Base-by-base conservation (phyloP, 2,113 vertebrate species). In the Perca flavescens region DNA sequence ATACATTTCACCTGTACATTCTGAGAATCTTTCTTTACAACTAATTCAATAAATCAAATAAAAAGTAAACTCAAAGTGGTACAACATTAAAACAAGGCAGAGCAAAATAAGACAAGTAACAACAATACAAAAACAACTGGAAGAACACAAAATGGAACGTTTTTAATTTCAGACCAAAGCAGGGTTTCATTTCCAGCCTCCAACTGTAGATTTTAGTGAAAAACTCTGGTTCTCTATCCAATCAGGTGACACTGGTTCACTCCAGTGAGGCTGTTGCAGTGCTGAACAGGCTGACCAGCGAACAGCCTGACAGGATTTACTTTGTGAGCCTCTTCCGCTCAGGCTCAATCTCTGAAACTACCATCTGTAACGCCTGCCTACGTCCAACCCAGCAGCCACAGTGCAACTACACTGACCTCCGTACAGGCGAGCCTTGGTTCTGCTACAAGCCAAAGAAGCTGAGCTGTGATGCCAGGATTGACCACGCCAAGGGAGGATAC, bases 361-460 rank as follows among this genome's bases (percentile, higher is more conserved):
- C 66, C 66, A 4, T 34, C 49, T 68, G 66, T 52, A 8, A 68
- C 11, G 17, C 52, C 17, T 53, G 66, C 66, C 47, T 68, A 12
- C 28, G 25, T 6, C 25, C 47, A 31, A 68, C 28, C 17, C 28
- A 28, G 49, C 66, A 17, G 5, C 2, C 34, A 31, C 31, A 31
- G 47, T 68, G 66, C 3, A 52, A 68, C 66, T 52, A 28, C 28
- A 28, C 28, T 28, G 28, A 28, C 28, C 28, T 28, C 28, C 28
- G 28, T 28, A 28, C 28, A 28, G 28, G 28, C 28, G 28, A 28
- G 28, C 28, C 28, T 28, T 28, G 28, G 28, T 28, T 28, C 28
- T 99, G 97, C 81, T 96, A 96, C 67, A 98, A 97, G 74, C 98
- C 98, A 58, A 94, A 95, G 80, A 95, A 95, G 22, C 92, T 99